phyloP scores from a whole-genome alignment of 2,113 vertebrate species.

The Ranitomeya imitator region DNA sequence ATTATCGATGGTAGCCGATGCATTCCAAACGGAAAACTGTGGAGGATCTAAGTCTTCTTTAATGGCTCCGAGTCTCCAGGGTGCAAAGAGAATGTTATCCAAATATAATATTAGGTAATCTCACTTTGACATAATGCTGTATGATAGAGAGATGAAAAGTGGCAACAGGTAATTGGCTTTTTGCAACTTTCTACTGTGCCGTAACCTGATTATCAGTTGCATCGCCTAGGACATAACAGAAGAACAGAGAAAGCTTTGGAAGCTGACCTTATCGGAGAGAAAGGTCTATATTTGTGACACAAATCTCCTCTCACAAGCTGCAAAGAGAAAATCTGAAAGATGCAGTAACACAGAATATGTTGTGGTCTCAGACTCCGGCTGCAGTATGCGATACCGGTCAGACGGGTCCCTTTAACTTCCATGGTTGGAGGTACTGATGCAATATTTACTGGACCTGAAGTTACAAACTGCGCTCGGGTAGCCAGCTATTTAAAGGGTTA shows the following conservation, averaged over 20 bases:
- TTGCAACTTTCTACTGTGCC: constrained; percentile 3
- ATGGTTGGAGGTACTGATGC: constrained; percentile 31
- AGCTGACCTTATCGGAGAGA: constrained; percentile 24
- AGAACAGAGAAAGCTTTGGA: not conserved
- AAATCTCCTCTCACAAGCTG: not conserved
- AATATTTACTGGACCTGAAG: constrained; percentile 49
- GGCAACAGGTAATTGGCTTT: constrained; percentile 13
- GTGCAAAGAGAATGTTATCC: not conserved
- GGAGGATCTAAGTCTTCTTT: not conserved
- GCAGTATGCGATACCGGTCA: not conserved
- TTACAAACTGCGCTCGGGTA: constrained; percentile 24
- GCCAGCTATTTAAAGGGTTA: constrained; percentile 46
- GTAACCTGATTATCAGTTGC: constrained; percentile 32
- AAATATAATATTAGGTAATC: not conserved
- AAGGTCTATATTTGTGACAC: constrained; percentile 14
- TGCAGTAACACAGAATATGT: not conserved
- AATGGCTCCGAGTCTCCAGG: not conserved
- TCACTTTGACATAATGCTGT: not conserved
- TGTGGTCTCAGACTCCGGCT: not conserved
- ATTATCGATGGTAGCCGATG: not conserved
- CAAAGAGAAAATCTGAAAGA: not conserved
- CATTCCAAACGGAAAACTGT: not conserved
- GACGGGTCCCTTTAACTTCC: not conserved
- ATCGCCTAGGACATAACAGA: constrained; percentile 1
- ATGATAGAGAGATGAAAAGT: constrained; percentile 14